Conservation (phyloP, 2,797 vertebrate species). For the Tolypeutes matacus region DNA sequence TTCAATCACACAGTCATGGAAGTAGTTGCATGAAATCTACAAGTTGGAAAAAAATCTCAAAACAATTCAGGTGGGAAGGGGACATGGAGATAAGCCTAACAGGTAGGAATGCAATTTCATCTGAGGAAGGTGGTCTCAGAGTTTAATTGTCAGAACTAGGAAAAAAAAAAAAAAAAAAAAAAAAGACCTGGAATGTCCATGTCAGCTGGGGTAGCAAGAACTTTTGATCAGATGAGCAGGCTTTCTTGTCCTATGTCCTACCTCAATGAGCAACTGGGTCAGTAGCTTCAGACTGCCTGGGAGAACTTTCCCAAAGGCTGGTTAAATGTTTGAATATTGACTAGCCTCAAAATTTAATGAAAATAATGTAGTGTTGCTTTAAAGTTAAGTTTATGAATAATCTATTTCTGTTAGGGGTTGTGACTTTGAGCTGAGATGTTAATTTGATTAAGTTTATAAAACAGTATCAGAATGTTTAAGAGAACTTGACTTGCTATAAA, state of each 20-base stretch:
- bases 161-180: not conserved
- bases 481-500: constrained; percentile 8
- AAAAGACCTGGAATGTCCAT: not conserved
- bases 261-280: not conserved
- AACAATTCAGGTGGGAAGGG: not conserved
- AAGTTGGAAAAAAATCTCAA: not conserved
- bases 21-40: not conserved
- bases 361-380: not conserved
- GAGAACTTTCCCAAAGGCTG: not conserved
- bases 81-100: not conserved
- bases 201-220: not conserved
- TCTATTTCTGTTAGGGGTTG: not conserved
- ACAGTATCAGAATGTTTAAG: not conserved
- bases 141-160: not conserved
- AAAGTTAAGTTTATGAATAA: not conserved
- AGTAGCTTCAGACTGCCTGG: not conserved
- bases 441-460: constrained; percentile 15
- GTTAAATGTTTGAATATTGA: not conserved
- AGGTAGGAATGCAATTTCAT: not conserved
- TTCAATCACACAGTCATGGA: not conserved
- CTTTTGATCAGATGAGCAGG: not conserved
- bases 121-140: not conserved
- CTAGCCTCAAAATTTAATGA: not conserved
- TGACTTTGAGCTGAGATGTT: not conserved
- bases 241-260: not conserved